Evolutionary conservation across 2,113 vertebrate species (phyloP).

Genomic region (Caranx melampygus): DNA sequence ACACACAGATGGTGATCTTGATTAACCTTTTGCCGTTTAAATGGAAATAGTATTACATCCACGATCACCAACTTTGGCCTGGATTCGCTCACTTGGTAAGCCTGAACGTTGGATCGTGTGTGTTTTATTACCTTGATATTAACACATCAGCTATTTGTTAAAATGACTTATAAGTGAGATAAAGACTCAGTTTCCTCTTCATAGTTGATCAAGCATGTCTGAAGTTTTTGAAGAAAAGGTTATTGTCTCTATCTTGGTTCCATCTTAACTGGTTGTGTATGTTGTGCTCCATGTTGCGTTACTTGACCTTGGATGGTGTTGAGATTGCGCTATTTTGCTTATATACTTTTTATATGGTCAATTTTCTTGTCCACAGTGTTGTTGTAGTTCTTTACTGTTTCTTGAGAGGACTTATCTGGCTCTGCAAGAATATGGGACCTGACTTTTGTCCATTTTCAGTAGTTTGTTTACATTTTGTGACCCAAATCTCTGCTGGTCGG

Average conservation of each 20-base stretch:
- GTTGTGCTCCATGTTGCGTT: too few species aligned
- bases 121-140: background rate
- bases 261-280: background rate
- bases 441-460: background rate
- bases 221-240: background rate
- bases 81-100: slow-evolving; percentile 79
- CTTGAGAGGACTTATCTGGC: background rate
- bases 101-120: background rate
- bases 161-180: background rate
- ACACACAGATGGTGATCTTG: background rate
- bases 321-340: background rate
- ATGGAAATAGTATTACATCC: slow-evolving; percentile 75
- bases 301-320: background rate
- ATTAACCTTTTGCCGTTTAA: slow-evolving; percentile 7
- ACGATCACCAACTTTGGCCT: slow-evolving; percentile 68
- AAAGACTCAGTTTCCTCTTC: background rate
- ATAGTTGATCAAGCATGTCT: background rate
- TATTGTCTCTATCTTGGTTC: background rate
- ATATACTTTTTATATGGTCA: background rate
- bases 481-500: background rate
- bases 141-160: background rate
- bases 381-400: background rate
- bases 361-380: background rate
- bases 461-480: slow-evolving; percentile 6
- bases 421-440: background rate